Evolutionary conservation across 1,140 invertebrate species (phyloP), one percentile per base, ranked within the genome.

Genomic region (Halesus radiatus): DNA sequence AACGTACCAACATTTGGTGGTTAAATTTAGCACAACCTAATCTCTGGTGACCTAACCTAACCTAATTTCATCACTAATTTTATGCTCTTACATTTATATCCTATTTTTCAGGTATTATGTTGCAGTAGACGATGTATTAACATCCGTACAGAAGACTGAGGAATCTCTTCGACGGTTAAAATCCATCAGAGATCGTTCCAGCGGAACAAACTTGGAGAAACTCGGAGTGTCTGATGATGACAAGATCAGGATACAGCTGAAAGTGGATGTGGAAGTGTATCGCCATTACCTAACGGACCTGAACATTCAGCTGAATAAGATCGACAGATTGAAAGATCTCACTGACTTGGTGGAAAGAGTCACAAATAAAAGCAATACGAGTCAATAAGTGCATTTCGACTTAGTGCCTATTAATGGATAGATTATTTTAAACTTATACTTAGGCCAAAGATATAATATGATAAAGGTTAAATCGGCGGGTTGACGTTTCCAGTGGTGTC

Each of bases 111-210:
- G 96, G 81, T 98, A 97, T 90, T 93, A 92, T 82, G 92, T 90
- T 81, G 92, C 94, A 80, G 96, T 98, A 15, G 92, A 91, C 79
- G 96, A 98, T 88, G 96, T 98, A 4, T 89, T 99, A 73, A 96
- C 93, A 52, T 98, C 97, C 4, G 97, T 98, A 1, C 96, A 96
- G 87, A 97, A 96, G 90, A 98, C 97, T 83, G 97, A 98, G 87
- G 97, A 98, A 85, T 98, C 96, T 83, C 88, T 98, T 58, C 92
- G 94, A 85, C 92, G 95, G 83, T 90, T 99, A 76, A 98, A 98
- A 87, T 96, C 96, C 89, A 94, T 95, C 64, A 90, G 95, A 80
- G 94, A 95, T 76, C 93, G 92, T 85, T 90, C 90, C 50, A 88
- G 89, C 66, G 90, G 91, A 29, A 84, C 88, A 66, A 86, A 85